These are phyloP conservation scores for Pseudomyrmex flavicornis DNA, from an alignment of 1,140 invertebrate genomes.

Conservation along the genomic window DNA sequence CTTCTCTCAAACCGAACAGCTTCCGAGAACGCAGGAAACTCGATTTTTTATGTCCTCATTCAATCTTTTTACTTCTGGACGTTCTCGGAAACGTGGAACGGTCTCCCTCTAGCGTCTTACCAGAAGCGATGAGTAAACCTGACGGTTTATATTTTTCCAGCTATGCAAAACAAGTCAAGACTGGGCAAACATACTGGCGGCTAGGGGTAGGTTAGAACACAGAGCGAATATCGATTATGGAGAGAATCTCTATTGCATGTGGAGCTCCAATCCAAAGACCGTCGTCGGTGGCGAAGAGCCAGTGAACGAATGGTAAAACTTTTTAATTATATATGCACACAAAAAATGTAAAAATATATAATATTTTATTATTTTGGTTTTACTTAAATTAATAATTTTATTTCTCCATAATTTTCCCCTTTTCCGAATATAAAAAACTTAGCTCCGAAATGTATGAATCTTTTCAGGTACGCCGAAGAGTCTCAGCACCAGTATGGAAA, in stretches of 20 bases:
- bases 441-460: conserved; percentile 4
- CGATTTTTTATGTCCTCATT: conserved; percentile 1
- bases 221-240: conserved; percentile 91
- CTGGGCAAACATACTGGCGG: conserved; percentile 92
- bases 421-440: neutral
- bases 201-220: conserved; percentile 90
- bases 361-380: neutral
- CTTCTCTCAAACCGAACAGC: neutral
- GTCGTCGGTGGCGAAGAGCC: conserved; percentile 88
- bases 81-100: neutral
- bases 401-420: neutral
- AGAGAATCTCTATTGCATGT: conserved; percentile 92
- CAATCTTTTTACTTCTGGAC: neutral
- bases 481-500: conserved; percentile 86
- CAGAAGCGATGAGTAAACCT: conserved; percentile 8
- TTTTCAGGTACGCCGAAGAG: conserved; percentile 80
- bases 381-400: neutral
- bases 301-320: conserved; percentile 90
- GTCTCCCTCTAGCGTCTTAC: conserved; percentile 1
- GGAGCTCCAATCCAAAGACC: conserved; percentile 90
- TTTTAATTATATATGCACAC: neutral
- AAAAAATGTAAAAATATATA: no score
- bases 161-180: conserved; percentile 91
- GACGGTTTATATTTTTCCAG: conserved; percentile 73
- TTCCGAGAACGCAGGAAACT: conserved; percentile 32